Percentiles rank a stretch among this genome's conserved stretches.
Conservation (phyloP, 2,888 invertebrate genomes). For the Melikaiella ostensackeni region DNA sequence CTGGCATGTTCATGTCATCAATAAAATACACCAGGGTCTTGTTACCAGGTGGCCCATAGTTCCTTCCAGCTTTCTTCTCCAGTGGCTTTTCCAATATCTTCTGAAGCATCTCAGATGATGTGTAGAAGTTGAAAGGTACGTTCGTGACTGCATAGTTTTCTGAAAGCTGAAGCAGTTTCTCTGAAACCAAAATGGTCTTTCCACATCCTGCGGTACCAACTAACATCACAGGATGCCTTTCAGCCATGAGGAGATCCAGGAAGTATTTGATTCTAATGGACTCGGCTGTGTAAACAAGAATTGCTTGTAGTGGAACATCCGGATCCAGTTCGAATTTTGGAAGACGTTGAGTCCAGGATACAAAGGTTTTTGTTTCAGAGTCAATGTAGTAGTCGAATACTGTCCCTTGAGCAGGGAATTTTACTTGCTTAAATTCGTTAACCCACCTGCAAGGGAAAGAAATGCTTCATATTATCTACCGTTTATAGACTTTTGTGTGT, state of each 20-base stretch:
- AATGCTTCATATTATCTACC: neutral
- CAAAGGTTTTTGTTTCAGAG: slow-evolving; percentile 91
- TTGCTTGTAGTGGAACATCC: slow-evolving; percentile 94
- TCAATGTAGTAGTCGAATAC: slow-evolving; percentile 98
- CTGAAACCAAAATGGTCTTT: slow-evolving; percentile 88
- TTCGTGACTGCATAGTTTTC: slow-evolving; percentile 94
- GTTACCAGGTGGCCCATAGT: slow-evolving; percentile 96
- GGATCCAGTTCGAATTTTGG: slow-evolving; percentile 94
- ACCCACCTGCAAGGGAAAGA: slow-evolving; percentile 80
- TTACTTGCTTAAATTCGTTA: slow-evolving; percentile 96
- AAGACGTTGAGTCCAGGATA: slow-evolving; percentile 93
- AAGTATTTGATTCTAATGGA: slow-evolving; percentile 94
- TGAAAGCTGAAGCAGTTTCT: slow-evolving; percentile 83
- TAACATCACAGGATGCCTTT: slow-evolving; percentile 94
- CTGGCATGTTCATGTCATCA: slow-evolving; percentile 99
- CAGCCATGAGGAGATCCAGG: slow-evolving; percentile 92
- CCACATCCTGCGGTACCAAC: slow-evolving; percentile 96
- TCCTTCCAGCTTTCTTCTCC: slow-evolving; percentile 95
- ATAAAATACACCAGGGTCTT: slow-evolving; percentile 96
- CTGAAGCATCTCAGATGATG: slow-evolving; percentile 95
- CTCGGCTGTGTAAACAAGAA: slow-evolving; percentile 95
- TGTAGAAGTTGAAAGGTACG: slow-evolving; percentile 98
- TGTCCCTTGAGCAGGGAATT: slow-evolving; percentile 93
- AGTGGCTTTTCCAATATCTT: slow-evolving; percentile 95
- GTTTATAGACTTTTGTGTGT: neutral